Conservation (phyloP, 2,113 vertebrate genomes). For the Tragelaphus strepsiceros region DNA sequence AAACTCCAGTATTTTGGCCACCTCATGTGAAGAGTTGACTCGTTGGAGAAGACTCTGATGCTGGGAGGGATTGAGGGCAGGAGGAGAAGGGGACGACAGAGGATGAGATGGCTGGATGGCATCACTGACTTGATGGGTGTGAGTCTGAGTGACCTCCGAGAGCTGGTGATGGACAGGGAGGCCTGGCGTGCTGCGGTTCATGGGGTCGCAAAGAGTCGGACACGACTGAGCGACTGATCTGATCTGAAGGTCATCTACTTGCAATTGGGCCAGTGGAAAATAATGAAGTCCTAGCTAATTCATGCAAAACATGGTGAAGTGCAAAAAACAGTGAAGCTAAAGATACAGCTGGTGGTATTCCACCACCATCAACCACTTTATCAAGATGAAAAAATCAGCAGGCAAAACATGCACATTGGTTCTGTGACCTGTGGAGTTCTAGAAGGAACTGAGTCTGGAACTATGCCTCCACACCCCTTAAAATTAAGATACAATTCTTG, state of each 20-base stretch:
- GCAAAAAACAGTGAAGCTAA: background rate
- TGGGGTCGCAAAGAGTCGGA: too few species aligned
- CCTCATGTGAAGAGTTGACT: too few species aligned
- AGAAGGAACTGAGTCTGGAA: background rate
- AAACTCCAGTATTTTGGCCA: too few species aligned
- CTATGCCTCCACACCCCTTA: background rate
- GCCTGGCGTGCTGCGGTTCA: too few species aligned
- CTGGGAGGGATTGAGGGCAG: too few species aligned
- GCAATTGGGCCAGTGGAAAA: background rate
- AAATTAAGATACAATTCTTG: background rate
- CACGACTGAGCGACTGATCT: too few species aligned
- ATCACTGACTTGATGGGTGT: too few species aligned
- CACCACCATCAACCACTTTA: background rate
- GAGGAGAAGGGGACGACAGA: too few species aligned
- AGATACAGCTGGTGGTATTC: background rate
- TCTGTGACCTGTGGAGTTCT: background rate
- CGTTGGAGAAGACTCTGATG: too few species aligned
- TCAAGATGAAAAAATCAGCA: background rate
- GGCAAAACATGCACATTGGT: background rate
- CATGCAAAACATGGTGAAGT: background rate
- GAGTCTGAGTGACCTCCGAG: too few species aligned
- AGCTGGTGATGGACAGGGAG: too few species aligned
- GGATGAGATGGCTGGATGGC: too few species aligned
- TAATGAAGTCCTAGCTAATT: background rate
- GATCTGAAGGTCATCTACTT: background rate